These are phyloP conservation scores for Tineola bisselliella DNA, from an alignment of 2,888 invertebrate genomes.

Conservation along the genomic window DNA sequence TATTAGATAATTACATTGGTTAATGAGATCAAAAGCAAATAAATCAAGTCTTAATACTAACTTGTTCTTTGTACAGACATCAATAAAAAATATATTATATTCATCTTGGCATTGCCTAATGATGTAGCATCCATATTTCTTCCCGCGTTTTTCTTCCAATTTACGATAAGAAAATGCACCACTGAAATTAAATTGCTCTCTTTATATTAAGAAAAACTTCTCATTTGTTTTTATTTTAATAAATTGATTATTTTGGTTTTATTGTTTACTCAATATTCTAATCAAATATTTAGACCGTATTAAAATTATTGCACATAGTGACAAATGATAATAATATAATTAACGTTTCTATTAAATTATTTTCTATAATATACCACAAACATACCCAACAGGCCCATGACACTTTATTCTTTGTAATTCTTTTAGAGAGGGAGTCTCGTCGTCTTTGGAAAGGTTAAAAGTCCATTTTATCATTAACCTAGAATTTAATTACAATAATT, in stretches of 20 bases:
- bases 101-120: conserved; percentile 82
- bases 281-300: too few relatives aligned
- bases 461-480: conserved; percentile 89
- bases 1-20: too few relatives aligned
- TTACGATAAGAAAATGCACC: conserved; percentile 87
- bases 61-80: conserved; percentile 81
- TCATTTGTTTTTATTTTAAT: too few relatives aligned
- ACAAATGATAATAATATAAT: too few relatives aligned
- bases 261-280: too few relatives aligned
- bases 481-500: conserved; percentile 16
- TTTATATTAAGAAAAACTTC: not conserved
- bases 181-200: conserved; percentile 42
- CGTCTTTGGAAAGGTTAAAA: conserved; percentile 86
- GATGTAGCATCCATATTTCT: conserved; percentile 82
- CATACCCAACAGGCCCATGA: conserved; percentile 91
- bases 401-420: conserved; percentile 78
- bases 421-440: conserved; percentile 81
- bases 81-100: conserved; percentile 83
- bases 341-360: too few relatives aligned
- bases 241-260: too few relatives aligned
- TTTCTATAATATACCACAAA: not conserved
- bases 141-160: conserved; percentile 79
- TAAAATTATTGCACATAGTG: too few relatives aligned
- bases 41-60: conserved; percentile 28
- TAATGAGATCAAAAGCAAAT: not conserved